Percentiles rank a stretch among this genome's conserved stretches.
Evolutionary conservation across 2,797 vertebrate genomes (phyloP).

Genomic region (Sciurus carolinensis): DNA sequence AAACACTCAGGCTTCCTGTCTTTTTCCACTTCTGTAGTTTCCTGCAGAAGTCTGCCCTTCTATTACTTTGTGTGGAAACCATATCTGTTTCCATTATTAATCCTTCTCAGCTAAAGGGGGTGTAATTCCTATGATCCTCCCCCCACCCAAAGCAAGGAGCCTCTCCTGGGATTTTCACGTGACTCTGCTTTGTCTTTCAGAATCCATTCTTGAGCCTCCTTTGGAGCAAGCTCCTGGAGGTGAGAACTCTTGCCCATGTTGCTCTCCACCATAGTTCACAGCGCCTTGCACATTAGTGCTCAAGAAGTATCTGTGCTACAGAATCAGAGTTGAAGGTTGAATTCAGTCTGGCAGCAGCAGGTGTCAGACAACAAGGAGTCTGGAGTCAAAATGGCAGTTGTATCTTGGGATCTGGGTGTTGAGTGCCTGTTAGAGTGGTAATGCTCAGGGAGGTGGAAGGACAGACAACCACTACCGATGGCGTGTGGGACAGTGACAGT

Average conservation of each 20-base stretch:
- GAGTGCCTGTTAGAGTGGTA: background rate
- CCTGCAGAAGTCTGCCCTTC: background rate
- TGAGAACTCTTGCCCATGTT: background rate
- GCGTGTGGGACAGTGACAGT: fast-evolving
- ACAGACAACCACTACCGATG: background rate
- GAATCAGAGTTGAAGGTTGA: background rate
- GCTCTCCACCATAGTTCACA: background rate
- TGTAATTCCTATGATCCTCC: background rate
- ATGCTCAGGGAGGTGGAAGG: background rate
- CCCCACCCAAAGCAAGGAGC: fast-evolving
- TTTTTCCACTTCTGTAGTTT: background rate
- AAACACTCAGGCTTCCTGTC: background rate
- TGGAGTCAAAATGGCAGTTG: background rate
- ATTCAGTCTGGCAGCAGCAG: background rate
- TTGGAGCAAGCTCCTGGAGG: background rate
- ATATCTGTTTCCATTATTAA: background rate
- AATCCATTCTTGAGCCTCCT: background rate
- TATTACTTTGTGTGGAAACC: background rate
- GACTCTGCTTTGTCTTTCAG: background rate
- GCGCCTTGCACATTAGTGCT: background rate
- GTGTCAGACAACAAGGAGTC: background rate
- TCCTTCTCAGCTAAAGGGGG: background rate
- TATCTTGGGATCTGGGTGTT: background rate
- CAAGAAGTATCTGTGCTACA: background rate
- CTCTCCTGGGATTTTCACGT: background rate